Conservation (phyloP, 1,140 invertebrate species). For the Plodia interpunctella region DNA sequence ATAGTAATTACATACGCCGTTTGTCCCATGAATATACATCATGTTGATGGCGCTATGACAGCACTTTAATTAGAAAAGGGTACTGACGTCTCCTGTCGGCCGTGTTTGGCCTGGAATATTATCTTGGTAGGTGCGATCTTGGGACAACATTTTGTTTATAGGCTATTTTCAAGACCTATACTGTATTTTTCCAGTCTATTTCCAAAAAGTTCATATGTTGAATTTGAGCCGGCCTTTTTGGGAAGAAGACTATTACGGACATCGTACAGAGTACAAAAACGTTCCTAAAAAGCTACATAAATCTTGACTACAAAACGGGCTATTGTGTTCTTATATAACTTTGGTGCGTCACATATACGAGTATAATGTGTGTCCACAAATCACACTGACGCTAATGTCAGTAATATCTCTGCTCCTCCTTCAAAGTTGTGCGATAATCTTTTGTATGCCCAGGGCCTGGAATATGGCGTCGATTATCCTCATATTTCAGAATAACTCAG, state of each 20-base stretch:
- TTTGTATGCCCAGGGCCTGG: background rate
- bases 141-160: too few relatives aligned
- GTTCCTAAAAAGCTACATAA: background rate
- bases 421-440: background rate
- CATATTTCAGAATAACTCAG: background rate
- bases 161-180: too few relatives aligned
- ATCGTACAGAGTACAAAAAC: too few relatives aligned
- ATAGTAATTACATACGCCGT: slow-evolving; percentile 3
- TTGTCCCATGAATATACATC: background rate
- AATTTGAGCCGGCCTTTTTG: too few relatives aligned
- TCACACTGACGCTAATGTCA: background rate
- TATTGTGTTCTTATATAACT: background rate
- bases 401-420: background rate
- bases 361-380: background rate
- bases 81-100: background rate
- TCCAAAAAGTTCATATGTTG: too few relatives aligned
- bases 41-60: background rate
- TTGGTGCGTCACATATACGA: background rate
- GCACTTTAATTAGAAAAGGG: slow-evolving; percentile 4
- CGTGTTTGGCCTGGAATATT: background rate
- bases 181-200: too few relatives aligned
- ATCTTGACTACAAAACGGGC: background rate
- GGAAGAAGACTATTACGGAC: too few relatives aligned
- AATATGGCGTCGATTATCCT: background rate
- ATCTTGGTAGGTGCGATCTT: background rate